Evolutionary conservation across 2,113 vertebrate species (phyloP).

Genomic region (Rhinoptilus africanus): DNA sequence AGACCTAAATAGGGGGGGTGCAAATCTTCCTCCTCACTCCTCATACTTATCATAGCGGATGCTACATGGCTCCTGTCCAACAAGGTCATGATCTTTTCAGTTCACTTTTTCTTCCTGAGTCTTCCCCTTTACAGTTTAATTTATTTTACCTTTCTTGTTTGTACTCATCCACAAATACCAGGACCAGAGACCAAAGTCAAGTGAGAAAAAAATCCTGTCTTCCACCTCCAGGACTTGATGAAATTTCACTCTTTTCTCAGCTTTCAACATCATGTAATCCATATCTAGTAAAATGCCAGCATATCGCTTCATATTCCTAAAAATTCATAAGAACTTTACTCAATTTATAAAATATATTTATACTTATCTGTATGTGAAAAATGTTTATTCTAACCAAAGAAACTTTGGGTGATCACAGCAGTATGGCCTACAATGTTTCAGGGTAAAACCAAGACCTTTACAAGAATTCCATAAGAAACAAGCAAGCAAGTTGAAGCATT

Average conservation of each 20-base stretch:
- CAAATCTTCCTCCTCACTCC: background rate
- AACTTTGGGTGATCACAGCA: background rate
- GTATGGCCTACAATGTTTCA: background rate
- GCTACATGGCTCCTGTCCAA: background rate
- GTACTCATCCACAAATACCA: background rate
- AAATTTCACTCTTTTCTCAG: background rate
- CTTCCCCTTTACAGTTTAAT: background rate
- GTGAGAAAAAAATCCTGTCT: background rate
- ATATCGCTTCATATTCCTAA: background rate
- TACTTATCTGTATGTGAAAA: background rate
- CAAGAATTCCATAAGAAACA: background rate
- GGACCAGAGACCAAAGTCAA: background rate
- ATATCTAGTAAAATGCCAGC: background rate
- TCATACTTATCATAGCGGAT: background rate
- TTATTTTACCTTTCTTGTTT: background rate
- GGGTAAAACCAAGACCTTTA: background rate
- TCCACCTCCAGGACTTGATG: background rate
- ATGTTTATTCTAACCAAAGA: background rate
- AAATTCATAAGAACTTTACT: background rate
- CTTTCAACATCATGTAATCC: background rate
- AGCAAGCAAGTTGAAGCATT: background rate
- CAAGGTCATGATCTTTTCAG: background rate
- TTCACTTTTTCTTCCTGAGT: background rate
- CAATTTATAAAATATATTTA: background rate
- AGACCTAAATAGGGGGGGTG: rapidly evolving